Conservation (phyloP, 1,140 invertebrate species). For the Pseudomyrmex cubaensis region DNA sequence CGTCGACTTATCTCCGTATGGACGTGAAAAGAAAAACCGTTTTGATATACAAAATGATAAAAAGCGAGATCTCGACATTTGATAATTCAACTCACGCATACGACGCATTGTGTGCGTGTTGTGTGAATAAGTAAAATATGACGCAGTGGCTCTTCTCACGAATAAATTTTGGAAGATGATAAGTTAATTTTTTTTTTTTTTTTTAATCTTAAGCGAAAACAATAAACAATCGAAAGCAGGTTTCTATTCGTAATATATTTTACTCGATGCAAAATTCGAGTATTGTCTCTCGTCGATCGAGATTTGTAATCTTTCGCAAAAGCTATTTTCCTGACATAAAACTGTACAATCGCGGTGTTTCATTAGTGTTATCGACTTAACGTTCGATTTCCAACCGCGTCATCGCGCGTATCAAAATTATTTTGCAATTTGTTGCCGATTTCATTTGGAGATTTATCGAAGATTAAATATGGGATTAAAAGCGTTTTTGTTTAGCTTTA, state of each 20-base stretch:
- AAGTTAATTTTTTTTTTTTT: neutral
- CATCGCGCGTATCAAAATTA: neutral
- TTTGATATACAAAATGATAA: constrained; percentile 21
- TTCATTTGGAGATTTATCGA: neutral
- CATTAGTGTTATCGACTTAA: constrained; percentile 20
- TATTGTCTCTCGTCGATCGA: neutral
- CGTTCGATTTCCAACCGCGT: constrained; percentile 1
- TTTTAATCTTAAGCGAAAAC: neutral
- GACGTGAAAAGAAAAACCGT: neutral
- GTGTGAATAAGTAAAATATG: neutral
- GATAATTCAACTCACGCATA: neutral
- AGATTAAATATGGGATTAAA: neutral
- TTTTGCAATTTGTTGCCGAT: constrained; percentile 10
- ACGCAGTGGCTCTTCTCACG: neutral
- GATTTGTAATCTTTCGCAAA: neutral
- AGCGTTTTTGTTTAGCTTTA: neutral
- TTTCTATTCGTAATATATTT: neutral
- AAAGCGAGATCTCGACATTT: neutral
- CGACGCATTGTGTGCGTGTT: neutral
- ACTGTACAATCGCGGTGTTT: too few species aligned
- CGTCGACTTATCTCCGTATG: neutral
- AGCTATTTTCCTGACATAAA: too few species aligned
- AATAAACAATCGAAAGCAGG: neutral
- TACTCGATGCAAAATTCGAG: neutral
- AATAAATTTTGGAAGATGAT: neutral